Conservation (phyloP, 2,797 vertebrate species). For the Gymnothorax reevesii region DNA sequence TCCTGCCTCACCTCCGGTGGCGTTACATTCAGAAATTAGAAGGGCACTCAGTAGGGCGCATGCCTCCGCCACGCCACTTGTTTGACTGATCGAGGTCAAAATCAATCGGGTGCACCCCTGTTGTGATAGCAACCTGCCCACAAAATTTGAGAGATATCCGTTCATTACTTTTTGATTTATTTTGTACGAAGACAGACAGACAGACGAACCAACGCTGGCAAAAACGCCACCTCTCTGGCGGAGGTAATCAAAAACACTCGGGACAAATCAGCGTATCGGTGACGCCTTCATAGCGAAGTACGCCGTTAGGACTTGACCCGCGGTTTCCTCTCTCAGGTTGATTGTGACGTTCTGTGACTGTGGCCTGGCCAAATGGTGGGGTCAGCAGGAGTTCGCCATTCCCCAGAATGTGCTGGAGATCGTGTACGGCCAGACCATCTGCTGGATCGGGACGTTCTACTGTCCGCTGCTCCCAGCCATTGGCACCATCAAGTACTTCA, state of each 20-base stretch:
- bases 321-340: conserved; percentile 67
- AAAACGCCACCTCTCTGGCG: too few species aligned
- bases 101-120: too few species aligned
- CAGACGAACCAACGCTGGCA: too few species aligned
- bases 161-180: too few species aligned
- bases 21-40: neutral
- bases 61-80: too few species aligned
- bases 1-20: neutral
- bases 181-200: too few species aligned
- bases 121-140: too few species aligned
- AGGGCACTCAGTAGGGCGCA: too few species aligned
- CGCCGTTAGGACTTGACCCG: neutral
- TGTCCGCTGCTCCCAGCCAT: conserved; percentile 91
- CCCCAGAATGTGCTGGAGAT: conserved; percentile 92
- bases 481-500: conserved; percentile 88
- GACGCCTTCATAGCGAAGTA: neutral
- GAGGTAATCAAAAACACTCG: neutral
- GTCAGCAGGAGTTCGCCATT: conserved; percentile 87
- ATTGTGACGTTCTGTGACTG: conserved; percentile 82
- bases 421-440: conserved; percentile 94
- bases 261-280: neutral
- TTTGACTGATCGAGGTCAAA: too few species aligned
- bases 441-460: conserved; percentile 96
- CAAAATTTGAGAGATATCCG: too few species aligned
- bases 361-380: conserved; percentile 77